A percentile compares a stretch with the other conserved stretches of the same genome.
These are phyloP conservation scores for Neoascia interrupta DNA, from an alignment of 2,888 invertebrate genomes.

Conservation along the genomic window DNA sequence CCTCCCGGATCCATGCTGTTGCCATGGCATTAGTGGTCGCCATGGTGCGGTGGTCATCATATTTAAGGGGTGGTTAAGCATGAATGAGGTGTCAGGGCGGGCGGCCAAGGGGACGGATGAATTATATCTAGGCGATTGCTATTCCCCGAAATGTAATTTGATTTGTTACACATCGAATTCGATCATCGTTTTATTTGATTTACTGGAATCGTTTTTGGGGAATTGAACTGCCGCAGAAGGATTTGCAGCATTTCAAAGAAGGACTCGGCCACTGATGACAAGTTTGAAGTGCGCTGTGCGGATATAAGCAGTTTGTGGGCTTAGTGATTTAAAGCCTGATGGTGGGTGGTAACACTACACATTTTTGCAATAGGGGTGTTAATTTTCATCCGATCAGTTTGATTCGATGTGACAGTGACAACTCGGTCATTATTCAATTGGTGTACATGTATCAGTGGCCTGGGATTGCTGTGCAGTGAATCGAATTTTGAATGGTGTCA, in stretches of 20 bases:
- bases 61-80: constrained; percentile 53
- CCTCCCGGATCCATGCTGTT: too few species aligned
- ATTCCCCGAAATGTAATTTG: constrained; percentile 60
- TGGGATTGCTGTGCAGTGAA: constrained; percentile 20
- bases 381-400: constrained; percentile 58
- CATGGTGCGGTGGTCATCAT: constrained; percentile 55
- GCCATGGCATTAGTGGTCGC: constrained; percentile 32
- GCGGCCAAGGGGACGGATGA: background rate
- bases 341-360: background rate
- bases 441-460: constrained; percentile 18
- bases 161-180: constrained; percentile 67
- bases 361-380: constrained; percentile 33
- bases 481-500: constrained; percentile 31
- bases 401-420: constrained; percentile 57
- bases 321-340: background rate
- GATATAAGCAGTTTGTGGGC: too few species aligned
- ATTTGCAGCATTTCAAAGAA: constrained; percentile 50
- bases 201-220: constrained; percentile 63
- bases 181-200: constrained; percentile 67
- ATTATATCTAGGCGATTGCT: constrained; percentile 55
- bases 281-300: too few species aligned
- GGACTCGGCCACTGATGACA: too few species aligned
- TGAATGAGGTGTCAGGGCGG: too few species aligned
- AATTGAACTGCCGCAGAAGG: constrained; percentile 45
- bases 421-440: constrained; percentile 51